Percentiles rank a stretch among this genome's conserved stretches.
These are phyloP conservation scores for Drosophila insularis DNA, from an alignment of 1,140 invertebrate species.

Conservation along the genomic window DNA sequence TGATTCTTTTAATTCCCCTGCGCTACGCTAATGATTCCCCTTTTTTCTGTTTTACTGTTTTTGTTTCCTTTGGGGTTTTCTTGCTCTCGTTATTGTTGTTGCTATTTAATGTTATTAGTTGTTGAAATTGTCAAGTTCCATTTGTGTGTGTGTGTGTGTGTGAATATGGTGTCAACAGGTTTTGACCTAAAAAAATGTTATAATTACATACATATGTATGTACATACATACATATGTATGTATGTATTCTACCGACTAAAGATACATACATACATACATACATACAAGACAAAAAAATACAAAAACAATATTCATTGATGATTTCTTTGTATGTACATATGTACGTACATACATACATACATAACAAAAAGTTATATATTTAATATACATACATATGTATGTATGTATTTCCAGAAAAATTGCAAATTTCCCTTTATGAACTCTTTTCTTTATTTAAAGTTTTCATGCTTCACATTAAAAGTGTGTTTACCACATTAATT, in stretches of 20 bases:
- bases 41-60: constrained; percentile 42
- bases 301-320: constrained; percentile 6
- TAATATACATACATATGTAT: no score
- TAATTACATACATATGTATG: constrained; percentile 9
- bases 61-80: constrained; percentile 27
- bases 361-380: no score
- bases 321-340: no score
- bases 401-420: no score
- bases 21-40: constrained; percentile 29
- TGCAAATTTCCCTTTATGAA: background rate
- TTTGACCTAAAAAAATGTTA: constrained; percentile 65
- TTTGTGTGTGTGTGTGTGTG: constrained; percentile 39
- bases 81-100: constrained; percentile 13
- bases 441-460: background rate
- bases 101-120: constrained; percentile 72
- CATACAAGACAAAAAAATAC: background rate
- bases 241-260: background rate
- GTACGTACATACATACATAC: no score
- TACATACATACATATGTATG: no score
- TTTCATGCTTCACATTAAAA: background rate
- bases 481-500: background rate
- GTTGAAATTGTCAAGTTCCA: constrained; percentile 52
- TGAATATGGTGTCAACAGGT: constrained; percentile 69
- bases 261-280: constrained; percentile 15
- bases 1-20: background rate